Base-by-base conservation (phyloP, 1,140 invertebrate species). In the Apis florea region DNA sequence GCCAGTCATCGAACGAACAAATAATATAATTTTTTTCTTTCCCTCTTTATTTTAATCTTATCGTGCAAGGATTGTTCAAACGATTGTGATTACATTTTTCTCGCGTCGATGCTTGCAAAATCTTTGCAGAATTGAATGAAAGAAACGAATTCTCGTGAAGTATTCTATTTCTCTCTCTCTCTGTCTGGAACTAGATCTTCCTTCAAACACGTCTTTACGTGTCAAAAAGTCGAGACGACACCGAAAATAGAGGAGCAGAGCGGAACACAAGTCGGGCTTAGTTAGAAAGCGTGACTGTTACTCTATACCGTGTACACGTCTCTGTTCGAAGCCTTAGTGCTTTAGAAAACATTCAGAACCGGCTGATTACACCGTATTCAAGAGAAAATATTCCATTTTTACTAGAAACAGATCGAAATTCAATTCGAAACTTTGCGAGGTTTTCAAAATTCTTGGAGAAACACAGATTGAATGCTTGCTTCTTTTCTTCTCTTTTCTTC, bases 241-340 rank as follows among this genome's bases (percentile, higher is more conserved):
- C 61, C 71, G 77, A 70, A 40, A 81, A 83, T 61, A 64, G 61
- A 73, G 56, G 63, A 72, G 64, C 59, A 54, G 76, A 78, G 64
- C 26, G 49, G 64, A 54, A 54, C 54, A 77, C 63, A 66, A 13
- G 68, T 70, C 63, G 67, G 70, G 79, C 85, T 87, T 89, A 90
- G 89, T 87, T 89, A 90, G 89, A 90, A 90, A 90, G 89, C 89
- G 89, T 90, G 84, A 90, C 89, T 79, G 77, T 70, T 80, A 26
- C 64, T 58, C n/a, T 58, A 74, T 56, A 21, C 21, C 73, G 51
- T 83, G 78, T 78, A 70, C 49, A 49, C 47, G 26, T 70, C 49
- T 17, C 19, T 70, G 21, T 71, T 40, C 21, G 76, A 64, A n/a
- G 47, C 77, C 64, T 71, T 79, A 56, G 47, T 58, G 24, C 31